Base-by-base conservation (phyloP, 2,113 vertebrate genomes). In the Sylvilagus bachmani region DNA sequence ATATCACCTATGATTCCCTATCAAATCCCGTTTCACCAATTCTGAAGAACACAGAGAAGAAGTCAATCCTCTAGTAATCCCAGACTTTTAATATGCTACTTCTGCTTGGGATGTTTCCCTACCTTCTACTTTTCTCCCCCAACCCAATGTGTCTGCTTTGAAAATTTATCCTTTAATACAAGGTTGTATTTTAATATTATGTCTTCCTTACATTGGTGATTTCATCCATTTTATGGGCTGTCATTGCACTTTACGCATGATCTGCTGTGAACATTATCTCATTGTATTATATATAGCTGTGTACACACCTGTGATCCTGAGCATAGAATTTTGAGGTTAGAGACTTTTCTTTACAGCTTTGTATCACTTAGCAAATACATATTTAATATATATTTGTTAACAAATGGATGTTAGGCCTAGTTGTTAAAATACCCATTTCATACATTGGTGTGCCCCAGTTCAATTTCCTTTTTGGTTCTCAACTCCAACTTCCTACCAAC, bases 1-100 rank as follows among this genome's bases (percentile, higher is more conserved):
- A n/a, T n/a, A n/a, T n/a, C n/a, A n/a, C n/a, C n/a, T 2, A 9
- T 3, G 70, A 8, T 58, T 8, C 3, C 22, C 3, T 51, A 44
- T 83, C 22, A 70, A 61, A 33, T 85, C 27, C 14, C 13, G 29
- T 10, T 36, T 4, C 5, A 64, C 5, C 25, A 44, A 51, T 29
- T 73, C 24, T 62, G 22, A 75, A 33, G 4, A 5, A 27, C 13
- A 38, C 53, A 55, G 53, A 38, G 3, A 33, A 70, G 38, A 33
- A 70, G 38, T 33, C 33, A 21, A 51, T n/a, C 38, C 27, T 25
- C 49, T 53, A 53, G 53, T 16, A 36, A 70, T 6, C 1, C 67
- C 13, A 12, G 4, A 3, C 61, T 70, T 33, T 81, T n/a, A 44
- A 25, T 36, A 13, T 1, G 11, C 10, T 7, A 25, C 19, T 13